A percentile compares a stretch with the other conserved stretches of the same genome.
Conservation (phyloP, 1,140 invertebrate species). For the Aradophagus sp. region DNA sequence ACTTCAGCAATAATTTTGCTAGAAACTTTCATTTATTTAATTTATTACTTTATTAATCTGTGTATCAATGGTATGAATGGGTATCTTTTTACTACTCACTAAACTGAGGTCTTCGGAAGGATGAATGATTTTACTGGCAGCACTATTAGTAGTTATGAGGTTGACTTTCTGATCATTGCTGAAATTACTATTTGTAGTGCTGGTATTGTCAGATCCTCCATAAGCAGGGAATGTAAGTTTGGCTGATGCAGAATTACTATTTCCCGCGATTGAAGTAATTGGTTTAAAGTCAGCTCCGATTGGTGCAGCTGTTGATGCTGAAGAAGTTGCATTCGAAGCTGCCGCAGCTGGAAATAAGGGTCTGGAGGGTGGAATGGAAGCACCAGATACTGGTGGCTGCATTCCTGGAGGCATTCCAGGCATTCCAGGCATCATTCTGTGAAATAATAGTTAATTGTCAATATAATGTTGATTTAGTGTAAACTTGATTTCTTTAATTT, state of each 20-base stretch:
- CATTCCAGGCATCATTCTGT: constrained; percentile 62
- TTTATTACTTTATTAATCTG: no score
- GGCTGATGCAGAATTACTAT: constrained; percentile 72
- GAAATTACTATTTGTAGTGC: constrained; percentile 67
- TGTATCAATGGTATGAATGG: no score
- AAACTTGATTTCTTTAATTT: no score
- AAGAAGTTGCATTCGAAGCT: constrained; percentile 78
- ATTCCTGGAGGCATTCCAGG: constrained; percentile 77
- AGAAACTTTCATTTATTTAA: no score
- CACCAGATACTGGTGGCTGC: constrained; percentile 75
- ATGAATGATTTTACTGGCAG: constrained; percentile 93
- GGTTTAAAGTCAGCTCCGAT: constrained; percentile 81
- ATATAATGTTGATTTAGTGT: no score
- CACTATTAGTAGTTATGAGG: constrained; percentile 85
- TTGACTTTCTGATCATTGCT: constrained; percentile 79
- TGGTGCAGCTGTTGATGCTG: constrained; percentile 75
- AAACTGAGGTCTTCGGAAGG: constrained; percentile 94
- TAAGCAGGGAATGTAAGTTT: constrained; percentile 89
- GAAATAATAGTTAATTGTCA: no score
- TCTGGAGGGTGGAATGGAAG: constrained; percentile 77
- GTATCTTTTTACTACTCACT: no score
- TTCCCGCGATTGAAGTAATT: constrained; percentile 74
- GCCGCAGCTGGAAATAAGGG: constrained; percentile 85
- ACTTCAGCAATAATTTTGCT: no score
- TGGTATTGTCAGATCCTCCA: constrained; percentile 66